These are phyloP conservation scores for Apamea crenata DNA, from an alignment of 2,888 invertebrate species.

Conservation along the genomic window DNA sequence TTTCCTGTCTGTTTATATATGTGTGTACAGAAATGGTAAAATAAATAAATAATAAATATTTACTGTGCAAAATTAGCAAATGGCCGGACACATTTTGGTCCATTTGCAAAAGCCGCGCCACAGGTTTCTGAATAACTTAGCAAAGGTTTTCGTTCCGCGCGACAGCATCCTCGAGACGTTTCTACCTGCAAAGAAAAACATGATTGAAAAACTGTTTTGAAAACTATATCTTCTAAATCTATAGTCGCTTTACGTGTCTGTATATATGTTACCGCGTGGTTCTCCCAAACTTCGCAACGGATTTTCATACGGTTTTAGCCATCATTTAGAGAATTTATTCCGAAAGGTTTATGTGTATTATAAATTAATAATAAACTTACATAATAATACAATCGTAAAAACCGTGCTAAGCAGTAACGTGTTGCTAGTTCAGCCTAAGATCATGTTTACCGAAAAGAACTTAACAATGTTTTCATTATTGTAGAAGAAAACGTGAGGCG, in stretches of 20 bases:
- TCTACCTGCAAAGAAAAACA: slow-evolving; percentile 78
- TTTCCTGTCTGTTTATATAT: too few relatives aligned
- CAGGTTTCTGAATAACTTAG: slow-evolving; percentile 92
- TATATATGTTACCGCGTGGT: neutral
- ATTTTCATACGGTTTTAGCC: neutral
- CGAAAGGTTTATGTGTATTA: too few relatives aligned
- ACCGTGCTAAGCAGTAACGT: neutral
- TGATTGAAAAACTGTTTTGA: neutral
- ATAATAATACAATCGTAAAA: neutral
- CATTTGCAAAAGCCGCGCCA: slow-evolving; percentile 90
- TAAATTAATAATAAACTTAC: neutral
- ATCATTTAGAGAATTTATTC: neutral
- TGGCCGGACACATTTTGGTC: slow-evolving; percentile 87
- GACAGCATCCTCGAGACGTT: slow-evolving; percentile 84
- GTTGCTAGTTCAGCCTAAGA: neutral
- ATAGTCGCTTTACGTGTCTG: neutral
- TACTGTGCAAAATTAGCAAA: slow-evolving; percentile 88
- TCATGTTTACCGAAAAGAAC: neutral
- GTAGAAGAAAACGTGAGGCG: too few relatives aligned
- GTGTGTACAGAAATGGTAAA: too few relatives aligned
- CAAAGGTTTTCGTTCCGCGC: slow-evolving; percentile 83
- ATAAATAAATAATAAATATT: slow-evolving; percentile 53
- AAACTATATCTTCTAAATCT: neutral
- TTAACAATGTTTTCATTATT: too few relatives aligned
- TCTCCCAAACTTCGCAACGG: neutral